A percentile compares a stretch with the other conserved stretches of the same genome.
These are phyloP conservation scores for Myiagra hebetior DNA, from an alignment of 2,113 vertebrate species.

Conservation along the genomic window DNA sequence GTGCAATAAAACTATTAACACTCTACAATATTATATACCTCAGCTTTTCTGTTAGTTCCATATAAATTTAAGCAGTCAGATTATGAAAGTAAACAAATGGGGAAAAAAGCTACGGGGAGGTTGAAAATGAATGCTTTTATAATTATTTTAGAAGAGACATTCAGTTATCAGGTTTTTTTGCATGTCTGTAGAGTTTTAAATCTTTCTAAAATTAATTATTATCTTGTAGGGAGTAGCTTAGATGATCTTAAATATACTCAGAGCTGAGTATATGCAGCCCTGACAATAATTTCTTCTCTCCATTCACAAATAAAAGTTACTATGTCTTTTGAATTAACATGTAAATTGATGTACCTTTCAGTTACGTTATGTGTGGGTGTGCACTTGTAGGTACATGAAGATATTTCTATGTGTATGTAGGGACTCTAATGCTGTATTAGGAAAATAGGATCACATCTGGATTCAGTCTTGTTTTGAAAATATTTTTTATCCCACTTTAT, in stretches of 20 bases:
- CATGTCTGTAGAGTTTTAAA: background rate
- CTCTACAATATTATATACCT: background rate
- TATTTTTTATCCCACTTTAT: background rate
- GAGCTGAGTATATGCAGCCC: background rate
- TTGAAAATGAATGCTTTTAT: background rate
- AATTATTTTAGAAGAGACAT: background rate
- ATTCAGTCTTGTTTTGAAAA: background rate
- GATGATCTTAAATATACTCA: background rate
- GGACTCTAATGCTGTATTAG: background rate
- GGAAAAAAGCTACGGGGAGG: background rate
- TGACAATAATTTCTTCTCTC: background rate
- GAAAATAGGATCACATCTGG: background rate
- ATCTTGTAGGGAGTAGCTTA: background rate
- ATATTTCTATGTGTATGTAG: background rate
- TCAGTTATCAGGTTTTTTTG: background rate
- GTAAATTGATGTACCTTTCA: background rate
- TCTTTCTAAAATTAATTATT: background rate
- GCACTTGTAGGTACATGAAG: background rate
- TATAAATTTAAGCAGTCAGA: background rate
- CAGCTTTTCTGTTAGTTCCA: background rate
- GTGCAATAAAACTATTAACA: background rate
- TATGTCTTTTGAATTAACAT: background rate
- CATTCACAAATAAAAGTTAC: background rate
- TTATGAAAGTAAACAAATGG: background rate
- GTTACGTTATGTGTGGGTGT: background rate